Conservation (phyloP, 2,888 invertebrate species). For the Crioceris asparagi region DNA sequence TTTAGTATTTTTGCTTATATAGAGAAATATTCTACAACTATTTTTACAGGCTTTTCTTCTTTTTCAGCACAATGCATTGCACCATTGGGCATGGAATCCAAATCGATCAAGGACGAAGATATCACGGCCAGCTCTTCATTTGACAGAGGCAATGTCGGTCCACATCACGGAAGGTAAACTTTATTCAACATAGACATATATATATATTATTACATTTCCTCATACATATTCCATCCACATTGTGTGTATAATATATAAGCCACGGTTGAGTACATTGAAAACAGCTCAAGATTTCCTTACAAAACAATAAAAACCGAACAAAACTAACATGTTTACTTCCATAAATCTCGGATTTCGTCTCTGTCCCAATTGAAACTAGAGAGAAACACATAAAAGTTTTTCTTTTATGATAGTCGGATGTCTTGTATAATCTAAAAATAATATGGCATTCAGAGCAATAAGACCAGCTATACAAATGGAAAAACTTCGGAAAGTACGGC, state of each 20-base stretch:
- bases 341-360: no score
- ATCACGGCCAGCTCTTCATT: conserved; percentile 78
- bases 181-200: background rate
- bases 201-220: background rate
- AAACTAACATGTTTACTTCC: no score
- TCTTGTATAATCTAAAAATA: conserved; percentile 1
- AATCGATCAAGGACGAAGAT: conserved; percentile 67
- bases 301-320: no score
- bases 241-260: background rate
- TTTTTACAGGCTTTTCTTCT: no score
- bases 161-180: conserved; percentile 70
- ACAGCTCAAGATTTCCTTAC: background rate
- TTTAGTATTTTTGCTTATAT: no score
- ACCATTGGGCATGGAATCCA: conserved; percentile 79
- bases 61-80: conserved; percentile 68
- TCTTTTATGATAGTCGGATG: no score
- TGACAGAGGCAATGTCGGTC: conserved; percentile 75
- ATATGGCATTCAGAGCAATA: conserved; percentile 7
- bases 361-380: no score
- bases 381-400: no score
- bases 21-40: no score
- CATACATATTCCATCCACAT: background rate
- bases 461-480: conserved; percentile 7
- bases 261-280: background rate
- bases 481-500: conserved; percentile 3